Conservation (phyloP, 2,888 invertebrate species). For the Megalurothrips usitatus region DNA sequence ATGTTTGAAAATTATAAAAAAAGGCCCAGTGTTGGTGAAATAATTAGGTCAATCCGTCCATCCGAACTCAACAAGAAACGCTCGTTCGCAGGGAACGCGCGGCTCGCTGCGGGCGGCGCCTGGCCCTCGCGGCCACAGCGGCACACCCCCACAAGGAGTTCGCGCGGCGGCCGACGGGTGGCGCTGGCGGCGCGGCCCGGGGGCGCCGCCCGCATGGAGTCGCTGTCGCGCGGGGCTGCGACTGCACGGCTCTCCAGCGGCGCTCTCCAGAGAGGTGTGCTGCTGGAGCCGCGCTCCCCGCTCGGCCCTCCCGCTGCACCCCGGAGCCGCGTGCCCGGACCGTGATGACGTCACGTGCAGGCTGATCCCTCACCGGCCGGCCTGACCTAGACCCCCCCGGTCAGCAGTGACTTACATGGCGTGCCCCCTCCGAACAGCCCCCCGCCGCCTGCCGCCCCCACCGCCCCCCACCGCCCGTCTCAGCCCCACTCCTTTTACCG, state of each 20-base stretch:
- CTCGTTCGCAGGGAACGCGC: too few species aligned
- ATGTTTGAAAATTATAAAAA: too few species aligned
- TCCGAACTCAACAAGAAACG: too few species aligned
- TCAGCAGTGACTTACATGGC: too few species aligned
- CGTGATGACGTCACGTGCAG: not conserved
- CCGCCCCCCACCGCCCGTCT: not conserved
- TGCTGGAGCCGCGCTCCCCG: too few species aligned
- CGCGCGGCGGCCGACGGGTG: not conserved
- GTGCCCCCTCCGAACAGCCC: not conserved
- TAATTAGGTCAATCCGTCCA: too few species aligned
- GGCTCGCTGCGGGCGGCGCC: too few species aligned
- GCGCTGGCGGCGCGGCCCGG: not conserved
- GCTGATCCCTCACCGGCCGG: not conserved
- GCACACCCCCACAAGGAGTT: not conserved
- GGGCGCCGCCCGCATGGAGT: not conserved
- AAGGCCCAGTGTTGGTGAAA: too few species aligned
- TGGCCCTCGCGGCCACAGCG: too few species aligned
- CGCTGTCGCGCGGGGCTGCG: not conserved
- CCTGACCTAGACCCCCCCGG: not conserved
- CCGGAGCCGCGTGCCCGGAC: not conserved
- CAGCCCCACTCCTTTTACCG: not conserved
- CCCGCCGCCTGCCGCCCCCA: not conserved
- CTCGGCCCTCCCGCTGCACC: too few species aligned
- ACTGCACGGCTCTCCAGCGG: not conserved
- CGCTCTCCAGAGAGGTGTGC: not conserved